These are phyloP conservation scores for Alviniconcha marisindica DNA, from an alignment of 1,140 invertebrate genomes.

Conservation along the genomic window DNA sequence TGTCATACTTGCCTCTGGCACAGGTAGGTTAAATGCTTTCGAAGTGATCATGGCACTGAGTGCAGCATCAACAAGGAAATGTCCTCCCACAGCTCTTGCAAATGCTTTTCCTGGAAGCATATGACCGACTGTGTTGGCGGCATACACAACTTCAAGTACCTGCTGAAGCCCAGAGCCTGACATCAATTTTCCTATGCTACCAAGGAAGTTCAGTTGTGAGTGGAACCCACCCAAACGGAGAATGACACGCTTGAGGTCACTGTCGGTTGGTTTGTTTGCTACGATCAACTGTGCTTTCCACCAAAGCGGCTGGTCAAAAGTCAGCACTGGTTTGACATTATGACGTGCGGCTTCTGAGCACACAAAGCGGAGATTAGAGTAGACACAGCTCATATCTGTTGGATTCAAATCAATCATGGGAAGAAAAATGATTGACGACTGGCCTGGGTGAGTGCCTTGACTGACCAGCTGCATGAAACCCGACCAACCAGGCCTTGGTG, in stretches of 20 bases:
- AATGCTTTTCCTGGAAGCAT: slow-evolving; percentile 74
- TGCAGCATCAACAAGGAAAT: slow-evolving; percentile 64
- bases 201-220: slow-evolving; percentile 56
- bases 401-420: slow-evolving; percentile 66
- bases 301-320: slow-evolving; percentile 64
- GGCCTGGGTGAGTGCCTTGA: slow-evolving; percentile 42
- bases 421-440: slow-evolving; percentile 49
- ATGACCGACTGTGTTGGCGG: slow-evolving; percentile 66
- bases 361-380: slow-evolving; percentile 62
- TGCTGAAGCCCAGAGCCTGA: slow-evolving; percentile 50
- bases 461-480: slow-evolving; percentile 41
- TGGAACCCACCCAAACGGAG: slow-evolving; percentile 57
- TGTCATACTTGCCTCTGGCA: no score
- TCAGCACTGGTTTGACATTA: slow-evolving; percentile 52
- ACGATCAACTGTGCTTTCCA: slow-evolving; percentile 55
- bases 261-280: slow-evolving; percentile 33
- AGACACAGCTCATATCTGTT: slow-evolving; percentile 59
- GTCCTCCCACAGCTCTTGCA: slow-evolving; percentile 72
- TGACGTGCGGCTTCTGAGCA: slow-evolving; percentile 42
- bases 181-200: slow-evolving; percentile 51
- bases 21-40: background rate
- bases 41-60: slow-evolving; percentile 38
- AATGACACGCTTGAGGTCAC: slow-evolving; percentile 46
- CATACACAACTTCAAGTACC: slow-evolving; percentile 56
- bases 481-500: slow-evolving; percentile 28